These are phyloP conservation scores for Oxyteleia sp. DNA, from an alignment of 2,888 invertebrate genomes.

Conservation along the genomic window DNA sequence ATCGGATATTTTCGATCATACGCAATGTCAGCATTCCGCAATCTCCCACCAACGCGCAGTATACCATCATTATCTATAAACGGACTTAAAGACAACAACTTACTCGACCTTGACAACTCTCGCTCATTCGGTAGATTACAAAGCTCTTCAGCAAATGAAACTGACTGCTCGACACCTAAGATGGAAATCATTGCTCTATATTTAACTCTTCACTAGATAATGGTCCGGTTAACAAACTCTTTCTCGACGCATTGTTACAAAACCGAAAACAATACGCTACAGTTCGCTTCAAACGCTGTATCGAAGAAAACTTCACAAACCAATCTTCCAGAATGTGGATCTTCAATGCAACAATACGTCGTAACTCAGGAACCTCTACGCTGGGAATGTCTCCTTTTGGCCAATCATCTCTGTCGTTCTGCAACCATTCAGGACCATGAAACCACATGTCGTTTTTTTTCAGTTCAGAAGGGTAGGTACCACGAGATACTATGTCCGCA, in stretches of 20 bases:
- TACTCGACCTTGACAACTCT: neutral
- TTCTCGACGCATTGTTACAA: neutral
- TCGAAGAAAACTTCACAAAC: neutral
- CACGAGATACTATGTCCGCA: neutral
- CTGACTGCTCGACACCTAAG: neutral
- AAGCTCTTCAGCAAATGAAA: neutral
- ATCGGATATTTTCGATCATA: neutral
- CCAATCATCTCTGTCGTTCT: too few species aligned
- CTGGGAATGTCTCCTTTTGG: too few species aligned
- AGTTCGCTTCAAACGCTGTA: neutral
- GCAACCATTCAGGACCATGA: too few species aligned
- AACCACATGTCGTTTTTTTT: too few species aligned
- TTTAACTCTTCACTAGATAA: neutral
- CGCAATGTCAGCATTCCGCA: neutral
- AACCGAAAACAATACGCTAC: conserved; percentile 19
- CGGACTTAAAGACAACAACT: neutral
- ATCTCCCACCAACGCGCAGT: conserved; percentile 1
- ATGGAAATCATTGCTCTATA: neutral
- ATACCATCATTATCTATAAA: neutral
- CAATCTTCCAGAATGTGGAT: neutral
- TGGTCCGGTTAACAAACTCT: too few species aligned
- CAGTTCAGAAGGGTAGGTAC: too few species aligned
- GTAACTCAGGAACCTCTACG: neutral
- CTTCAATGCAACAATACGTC: neutral
- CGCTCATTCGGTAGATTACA: neutral